A percentile compares a stretch with the other conserved stretches of the same genome.
Conservation (phyloP, 1,140 invertebrate species). For the Trachelipus rathkii region DNA sequence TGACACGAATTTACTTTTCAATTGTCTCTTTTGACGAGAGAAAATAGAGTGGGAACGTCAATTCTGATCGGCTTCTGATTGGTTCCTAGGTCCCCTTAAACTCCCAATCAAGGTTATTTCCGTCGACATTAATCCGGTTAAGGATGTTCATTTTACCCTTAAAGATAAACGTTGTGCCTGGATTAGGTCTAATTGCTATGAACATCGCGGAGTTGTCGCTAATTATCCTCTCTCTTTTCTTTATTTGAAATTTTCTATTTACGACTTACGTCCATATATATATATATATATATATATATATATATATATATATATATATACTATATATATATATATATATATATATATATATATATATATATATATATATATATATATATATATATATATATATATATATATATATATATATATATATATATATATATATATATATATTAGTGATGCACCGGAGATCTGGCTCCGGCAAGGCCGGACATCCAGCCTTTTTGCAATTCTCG, state of each 20-base stretch:
- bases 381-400: too few species aligned
- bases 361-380: too few species aligned
- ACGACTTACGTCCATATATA: too few species aligned
- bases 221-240: background rate
- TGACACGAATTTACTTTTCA: background rate
- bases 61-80: background rate
- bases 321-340: too few species aligned
- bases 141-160: slow-evolving; percentile 7
- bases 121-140: slow-evolving; percentile 9
- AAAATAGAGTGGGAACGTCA: background rate
- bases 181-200: background rate
- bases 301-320: too few species aligned
- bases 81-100: background rate
- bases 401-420: too few species aligned
- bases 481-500: too few species aligned
- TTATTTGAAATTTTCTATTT: background rate
- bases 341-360: too few species aligned
- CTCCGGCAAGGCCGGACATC: too few species aligned
- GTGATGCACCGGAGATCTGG: too few species aligned
- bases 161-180: slow-evolving; percentile 1
- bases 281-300: too few species aligned
- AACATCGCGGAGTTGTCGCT: slow-evolving; percentile 7
- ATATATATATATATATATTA: too few species aligned
- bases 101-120: slow-evolving; percentile 1
- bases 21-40: background rate